phyloP scores from a whole-genome alignment of 2,113 vertebrate genomes.

The Alethe diademata region DNA sequence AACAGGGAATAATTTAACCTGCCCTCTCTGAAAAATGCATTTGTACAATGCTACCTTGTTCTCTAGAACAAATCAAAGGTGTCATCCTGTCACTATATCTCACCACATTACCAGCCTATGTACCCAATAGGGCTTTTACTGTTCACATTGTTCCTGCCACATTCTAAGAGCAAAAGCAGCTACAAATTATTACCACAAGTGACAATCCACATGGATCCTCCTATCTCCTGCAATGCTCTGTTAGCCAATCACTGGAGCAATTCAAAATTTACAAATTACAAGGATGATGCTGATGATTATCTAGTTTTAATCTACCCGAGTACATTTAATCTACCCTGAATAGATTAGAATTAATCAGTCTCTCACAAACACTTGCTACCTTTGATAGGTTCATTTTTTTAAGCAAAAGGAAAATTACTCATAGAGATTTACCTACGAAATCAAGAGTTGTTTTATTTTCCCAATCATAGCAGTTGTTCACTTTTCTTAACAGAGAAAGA shows the following conservation, averaged over 20 bases:
- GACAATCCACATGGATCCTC: not conserved
- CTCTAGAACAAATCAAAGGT: not conserved
- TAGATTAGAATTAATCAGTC: constrained; percentile 30
- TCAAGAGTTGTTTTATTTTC: not conserved
- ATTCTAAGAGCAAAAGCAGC: not conserved
- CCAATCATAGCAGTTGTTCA: not conserved
- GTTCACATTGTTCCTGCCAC: not conserved
- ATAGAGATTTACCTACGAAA: not conserved
- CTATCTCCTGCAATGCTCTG: not conserved
- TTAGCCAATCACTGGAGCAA: not conserved
- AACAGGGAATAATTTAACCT: not conserved
- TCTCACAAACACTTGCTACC: not conserved
- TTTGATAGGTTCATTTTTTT: not conserved
- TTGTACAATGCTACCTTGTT: not conserved
- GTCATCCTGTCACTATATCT: not conserved
- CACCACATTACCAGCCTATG: not conserved
- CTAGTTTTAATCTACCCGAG: not conserved
- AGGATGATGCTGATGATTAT: constrained; percentile 6
- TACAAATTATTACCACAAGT: not conserved
- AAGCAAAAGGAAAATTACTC: not conserved
- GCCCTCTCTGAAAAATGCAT: not conserved
- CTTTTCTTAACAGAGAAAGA: not conserved
- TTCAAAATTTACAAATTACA: not conserved
- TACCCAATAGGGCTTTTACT: not conserved
- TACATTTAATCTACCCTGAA: constrained; percentile 13